phyloP scores from a whole-genome alignment of 1,140 invertebrate genomes.

The Pogonus chalceus region DNA sequence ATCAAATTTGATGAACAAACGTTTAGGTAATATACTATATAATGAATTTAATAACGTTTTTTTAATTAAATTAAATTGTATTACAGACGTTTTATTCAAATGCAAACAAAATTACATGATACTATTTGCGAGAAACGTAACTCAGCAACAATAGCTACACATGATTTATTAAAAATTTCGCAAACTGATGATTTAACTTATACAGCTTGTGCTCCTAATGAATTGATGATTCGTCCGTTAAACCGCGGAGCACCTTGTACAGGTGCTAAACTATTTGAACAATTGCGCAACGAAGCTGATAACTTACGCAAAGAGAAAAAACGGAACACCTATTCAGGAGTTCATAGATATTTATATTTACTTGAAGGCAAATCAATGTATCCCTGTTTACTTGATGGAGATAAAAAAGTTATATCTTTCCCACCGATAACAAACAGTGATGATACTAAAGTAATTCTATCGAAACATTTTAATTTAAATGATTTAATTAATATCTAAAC shows the following conservation, averaged over 20 bases:
- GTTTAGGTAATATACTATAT: constrained; percentile 32
- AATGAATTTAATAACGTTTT: neutral
- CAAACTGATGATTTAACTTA: constrained; percentile 53
- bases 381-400: constrained; percentile 56
- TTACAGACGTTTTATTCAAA: constrained; percentile 62
- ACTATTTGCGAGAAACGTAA: constrained; percentile 67
- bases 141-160: constrained; percentile 69
- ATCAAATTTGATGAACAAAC: constrained; percentile 50
- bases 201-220: constrained; percentile 48
- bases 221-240: constrained; percentile 55
- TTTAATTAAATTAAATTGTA: neutral
- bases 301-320: constrained; percentile 67
- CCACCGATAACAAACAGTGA: constrained; percentile 78
- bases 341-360: constrained; percentile 72
- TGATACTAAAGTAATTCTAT: constrained; percentile 52
- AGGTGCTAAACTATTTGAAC: constrained; percentile 53
- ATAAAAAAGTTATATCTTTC: constrained; percentile 61
- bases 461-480: neutral
- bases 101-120: constrained; percentile 74
- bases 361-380: constrained; percentile 62
- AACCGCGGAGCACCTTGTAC: constrained; percentile 46
- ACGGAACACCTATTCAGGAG: constrained; percentile 64
- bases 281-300: constrained; percentile 64
- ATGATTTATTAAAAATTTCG: constrained; percentile 60
- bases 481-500: neutral